phyloP scores from a whole-genome alignment of 1,140 invertebrate species.

The Odontomachus brunneus region DNA sequence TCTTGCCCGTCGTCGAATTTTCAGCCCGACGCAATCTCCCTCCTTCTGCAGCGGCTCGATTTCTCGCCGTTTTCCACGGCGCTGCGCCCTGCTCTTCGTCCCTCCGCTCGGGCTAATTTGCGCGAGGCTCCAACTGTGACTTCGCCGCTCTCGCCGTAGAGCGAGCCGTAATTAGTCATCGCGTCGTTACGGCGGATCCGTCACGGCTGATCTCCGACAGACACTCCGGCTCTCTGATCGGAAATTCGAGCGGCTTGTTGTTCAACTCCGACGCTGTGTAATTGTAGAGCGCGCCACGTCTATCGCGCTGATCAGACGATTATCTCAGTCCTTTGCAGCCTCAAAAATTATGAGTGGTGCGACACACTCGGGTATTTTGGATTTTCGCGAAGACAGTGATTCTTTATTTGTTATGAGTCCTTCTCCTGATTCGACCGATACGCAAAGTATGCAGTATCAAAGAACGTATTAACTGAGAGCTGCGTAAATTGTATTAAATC shows the following conservation, averaged over 20 bases:
- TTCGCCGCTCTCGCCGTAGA: background rate
- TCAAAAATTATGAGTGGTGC: too few species aligned
- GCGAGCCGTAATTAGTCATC: conserved; percentile 44
- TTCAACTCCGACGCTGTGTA: background rate
- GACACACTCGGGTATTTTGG: too few species aligned
- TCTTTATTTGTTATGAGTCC: too few species aligned
- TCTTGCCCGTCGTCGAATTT: conserved; percentile 26
- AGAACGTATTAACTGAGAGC: background rate
- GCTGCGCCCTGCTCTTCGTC: too few species aligned
- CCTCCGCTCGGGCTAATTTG: background rate
- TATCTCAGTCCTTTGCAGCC: too few species aligned
- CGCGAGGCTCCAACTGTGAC: background rate
- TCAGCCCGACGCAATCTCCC: conserved; percentile 13
- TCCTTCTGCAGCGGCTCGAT: background rate
- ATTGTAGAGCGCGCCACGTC: too few species aligned
- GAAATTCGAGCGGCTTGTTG: conserved; percentile 28
- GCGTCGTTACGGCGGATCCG: background rate
- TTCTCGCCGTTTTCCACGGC: background rate
- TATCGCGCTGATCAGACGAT: too few species aligned
- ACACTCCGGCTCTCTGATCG: background rate
- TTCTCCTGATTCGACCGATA: too few species aligned
- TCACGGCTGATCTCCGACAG: background rate
- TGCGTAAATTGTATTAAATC: background rate
- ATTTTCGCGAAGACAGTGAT: too few species aligned
- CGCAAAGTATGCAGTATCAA: too few species aligned